Percentiles rank a stretch among this genome's conserved stretches.
phyloP scores from a whole-genome alignment of 2,113 vertebrate species.

The Chauna torquata region DNA sequence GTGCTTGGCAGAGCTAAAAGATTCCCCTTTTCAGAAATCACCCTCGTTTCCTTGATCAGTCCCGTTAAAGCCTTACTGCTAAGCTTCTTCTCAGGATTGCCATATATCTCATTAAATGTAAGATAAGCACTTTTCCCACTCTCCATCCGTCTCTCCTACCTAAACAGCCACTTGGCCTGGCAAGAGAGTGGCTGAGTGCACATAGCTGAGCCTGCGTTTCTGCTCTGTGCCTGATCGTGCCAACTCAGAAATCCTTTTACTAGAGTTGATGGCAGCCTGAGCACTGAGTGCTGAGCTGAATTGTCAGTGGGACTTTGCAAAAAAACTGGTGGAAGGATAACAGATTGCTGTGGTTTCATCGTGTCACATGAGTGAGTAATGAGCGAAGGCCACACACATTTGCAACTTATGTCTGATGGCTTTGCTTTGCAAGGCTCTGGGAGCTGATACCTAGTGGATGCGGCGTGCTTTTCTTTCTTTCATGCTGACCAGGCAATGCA shows the following conservation, averaged over 20 bases:
- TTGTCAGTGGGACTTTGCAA: neutral
- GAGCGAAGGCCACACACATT: neutral
- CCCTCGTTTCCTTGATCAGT: neutral
- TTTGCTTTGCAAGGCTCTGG: neutral
- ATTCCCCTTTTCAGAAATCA: neutral
- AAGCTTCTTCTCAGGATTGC: neutral
- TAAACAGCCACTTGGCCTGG: neutral
- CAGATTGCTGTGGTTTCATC: too few species aligned
- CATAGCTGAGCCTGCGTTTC: neutral
- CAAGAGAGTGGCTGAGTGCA: neutral
- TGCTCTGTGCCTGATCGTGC: neutral
- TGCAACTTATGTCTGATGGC: fast-evolving
- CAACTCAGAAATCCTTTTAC: neutral
- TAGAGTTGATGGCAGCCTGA: neutral
- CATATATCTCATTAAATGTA: neutral
- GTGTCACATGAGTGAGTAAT: fast-evolving
- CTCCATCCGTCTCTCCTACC: neutral
- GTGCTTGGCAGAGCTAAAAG: neutral
- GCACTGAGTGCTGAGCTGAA: neutral
- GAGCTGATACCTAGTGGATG: neutral
- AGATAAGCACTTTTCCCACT: neutral
- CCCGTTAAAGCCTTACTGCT: neutral
- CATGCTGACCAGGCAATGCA: neutral
- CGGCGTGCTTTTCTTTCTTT: neutral
- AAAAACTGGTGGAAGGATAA: neutral